phyloP scores from a whole-genome alignment of 2,113 vertebrate genomes.

The Mus spicilegus region DNA sequence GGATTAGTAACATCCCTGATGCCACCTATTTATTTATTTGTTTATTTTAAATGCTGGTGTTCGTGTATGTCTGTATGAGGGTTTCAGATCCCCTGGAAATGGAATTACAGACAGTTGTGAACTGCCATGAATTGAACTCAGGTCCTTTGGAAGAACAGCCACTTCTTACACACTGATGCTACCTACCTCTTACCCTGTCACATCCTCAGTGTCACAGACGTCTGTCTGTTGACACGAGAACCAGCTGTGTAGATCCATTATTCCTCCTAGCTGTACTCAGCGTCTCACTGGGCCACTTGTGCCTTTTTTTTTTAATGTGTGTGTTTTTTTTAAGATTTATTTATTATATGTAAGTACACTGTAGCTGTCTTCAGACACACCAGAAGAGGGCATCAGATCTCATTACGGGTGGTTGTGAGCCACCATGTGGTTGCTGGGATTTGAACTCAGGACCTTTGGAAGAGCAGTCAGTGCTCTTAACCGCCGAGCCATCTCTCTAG shows the following conservation, averaged over 20 bases:
- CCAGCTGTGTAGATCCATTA: too few relatives aligned
- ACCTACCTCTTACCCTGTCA: not conserved
- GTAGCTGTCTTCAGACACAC: too few relatives aligned
- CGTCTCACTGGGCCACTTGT: not conserved
- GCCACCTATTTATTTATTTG: not conserved
- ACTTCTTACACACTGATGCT: not conserved
- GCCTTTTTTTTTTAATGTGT: too few relatives aligned
- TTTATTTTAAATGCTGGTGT: not conserved
- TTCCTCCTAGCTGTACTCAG: not conserved
- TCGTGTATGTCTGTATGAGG: not conserved
- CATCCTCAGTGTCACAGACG: not conserved
- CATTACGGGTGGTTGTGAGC: too few relatives aligned
- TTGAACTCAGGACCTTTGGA: too few relatives aligned
- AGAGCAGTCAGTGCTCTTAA: too few relatives aligned
- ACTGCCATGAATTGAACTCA: not conserved
- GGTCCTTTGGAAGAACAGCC: not conserved
- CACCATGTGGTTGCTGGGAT: too few relatives aligned
- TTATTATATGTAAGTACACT: too few relatives aligned
- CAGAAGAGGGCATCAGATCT: too few relatives aligned
- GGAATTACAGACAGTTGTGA: not conserved
- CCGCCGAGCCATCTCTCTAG: too few relatives aligned
- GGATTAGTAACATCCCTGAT: too few relatives aligned
- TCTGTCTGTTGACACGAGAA: not conserved
- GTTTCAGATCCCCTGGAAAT: not conserved
- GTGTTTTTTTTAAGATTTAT: too few relatives aligned